Conservation (phyloP, 2,797 vertebrate genomes). For the Hephaestus fuliginosus region DNA sequence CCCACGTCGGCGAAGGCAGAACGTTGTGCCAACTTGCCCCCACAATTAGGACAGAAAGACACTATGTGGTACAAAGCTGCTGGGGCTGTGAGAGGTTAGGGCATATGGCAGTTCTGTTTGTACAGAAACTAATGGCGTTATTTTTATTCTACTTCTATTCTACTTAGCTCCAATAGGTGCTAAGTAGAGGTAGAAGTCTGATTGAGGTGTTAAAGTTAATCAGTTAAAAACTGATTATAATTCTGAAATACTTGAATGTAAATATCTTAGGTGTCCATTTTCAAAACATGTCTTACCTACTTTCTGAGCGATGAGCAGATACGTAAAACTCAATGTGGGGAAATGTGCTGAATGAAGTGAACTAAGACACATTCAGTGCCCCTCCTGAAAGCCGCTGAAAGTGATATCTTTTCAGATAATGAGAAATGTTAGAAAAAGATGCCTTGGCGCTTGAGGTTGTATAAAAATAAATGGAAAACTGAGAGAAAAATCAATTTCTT, state of each 20-base stretch:
- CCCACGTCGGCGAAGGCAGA: conserved; percentile 53
- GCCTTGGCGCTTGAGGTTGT: conserved; percentile 29
- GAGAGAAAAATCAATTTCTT: conserved; percentile 62
- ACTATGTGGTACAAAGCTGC: conserved; percentile 47
- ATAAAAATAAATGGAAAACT: conserved; percentile 50
- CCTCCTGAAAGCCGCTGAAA: conserved; percentile 17
- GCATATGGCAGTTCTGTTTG: conserved; percentile 18
- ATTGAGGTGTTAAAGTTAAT: neutral
- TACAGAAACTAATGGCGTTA: conserved; percentile 14
- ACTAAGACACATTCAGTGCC: conserved; percentile 9
- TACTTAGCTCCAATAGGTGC: neutral
- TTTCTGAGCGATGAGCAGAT: conserved; percentile 17
- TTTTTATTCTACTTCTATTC: neutral
- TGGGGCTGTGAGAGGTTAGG: conserved; percentile 39
- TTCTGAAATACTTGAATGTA: conserved; percentile 5
- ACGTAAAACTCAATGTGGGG: neutral
- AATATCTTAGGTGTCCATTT: neutral
- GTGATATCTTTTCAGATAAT: conserved; percentile 43
- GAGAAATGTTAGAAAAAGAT: conserved; percentile 20
- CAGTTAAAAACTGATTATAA: neutral
- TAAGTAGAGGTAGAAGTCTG: too few relatives aligned
- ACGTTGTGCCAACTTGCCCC: conserved; percentile 57
- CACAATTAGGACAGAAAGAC: conserved; percentile 62
- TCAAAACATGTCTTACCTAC: neutral
- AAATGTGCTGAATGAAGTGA: conserved; percentile 11